Evolutionary conservation across 2,113 vertebrate species (phyloP), one percentile per base, ranked within the genome.

Genomic region (Phalacrocorax aristotelis): DNA sequence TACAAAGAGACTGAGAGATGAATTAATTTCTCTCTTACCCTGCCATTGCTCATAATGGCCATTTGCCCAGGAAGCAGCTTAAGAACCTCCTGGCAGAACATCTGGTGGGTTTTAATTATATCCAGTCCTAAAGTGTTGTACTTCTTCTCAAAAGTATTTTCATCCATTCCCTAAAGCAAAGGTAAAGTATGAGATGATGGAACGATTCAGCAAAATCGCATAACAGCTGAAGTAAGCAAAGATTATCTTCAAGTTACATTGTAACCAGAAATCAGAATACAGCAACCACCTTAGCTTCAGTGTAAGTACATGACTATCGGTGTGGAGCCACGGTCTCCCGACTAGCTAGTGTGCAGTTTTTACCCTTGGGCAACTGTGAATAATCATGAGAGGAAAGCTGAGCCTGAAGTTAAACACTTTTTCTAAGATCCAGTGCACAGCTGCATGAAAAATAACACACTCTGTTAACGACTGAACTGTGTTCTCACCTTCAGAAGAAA

Each of bases 41-140:
- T 98, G 76, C 99, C 99, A 83, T 99, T 99, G 98, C 98, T 99
- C 93, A 99, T 95, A 96, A 99, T 96, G 71, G 98, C 98, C 71
- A 93, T 97, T 97, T 99, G 98, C 79, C 99, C 99, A 72, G 99
- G 98, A 80, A 54, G 95, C 86, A 99, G 96, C 89, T 99, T 99
- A 81, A 99, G 97, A 79, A 99, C 99, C 25, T 99, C 98, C 77
- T 96, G 98, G 97, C 99, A 99, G 97, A 99, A 99, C 72, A 98
- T 93, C 97, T 98, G 98, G 82, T 99, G 99, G 97, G 98, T 99
- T 87, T 82, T 98, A 96, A 99, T 98, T 95, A 99, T 96, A 97
- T 99, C 98, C 93, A 99, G 68, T 93, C 99, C 99, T 96, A 99
- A 36, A 9, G 99, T 99, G 96, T 99, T 99, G 95, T 99, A 99